A percentile compares a stretch with the other conserved stretches of the same genome.
Evolutionary conservation across 2,113 vertebrate genomes (phyloP).

Genomic region (Pontoporia blainvillei): DNA sequence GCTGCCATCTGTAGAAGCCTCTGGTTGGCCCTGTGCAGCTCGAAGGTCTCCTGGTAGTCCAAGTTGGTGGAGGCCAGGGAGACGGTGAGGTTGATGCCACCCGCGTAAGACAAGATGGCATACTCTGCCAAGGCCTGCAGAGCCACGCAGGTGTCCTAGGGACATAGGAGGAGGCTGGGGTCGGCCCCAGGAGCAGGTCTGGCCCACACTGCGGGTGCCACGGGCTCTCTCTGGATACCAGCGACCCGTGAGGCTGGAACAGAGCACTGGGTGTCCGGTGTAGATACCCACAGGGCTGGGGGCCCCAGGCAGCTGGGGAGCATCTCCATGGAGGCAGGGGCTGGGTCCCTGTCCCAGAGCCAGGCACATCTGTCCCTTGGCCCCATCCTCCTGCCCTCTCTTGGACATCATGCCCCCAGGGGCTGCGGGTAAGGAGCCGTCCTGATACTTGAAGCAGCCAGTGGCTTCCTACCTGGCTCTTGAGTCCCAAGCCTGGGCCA

Average conservation of each 20-base stretch:
- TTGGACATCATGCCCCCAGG: neutral
- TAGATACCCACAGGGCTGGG: neutral
- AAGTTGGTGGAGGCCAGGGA: conserved; percentile 95
- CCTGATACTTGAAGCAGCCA: neutral
- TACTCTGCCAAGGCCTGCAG: conserved; percentile 95
- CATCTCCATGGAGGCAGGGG: neutral
- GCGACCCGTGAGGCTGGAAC: neutral
- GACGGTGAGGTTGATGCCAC: conserved; percentile 93
- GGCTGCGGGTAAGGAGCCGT: neutral
- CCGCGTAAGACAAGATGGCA: conserved; percentile 92
- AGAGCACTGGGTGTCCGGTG: too few species aligned
- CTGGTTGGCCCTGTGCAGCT: conserved; percentile 90
- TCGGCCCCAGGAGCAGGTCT: neutral
- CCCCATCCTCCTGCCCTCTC: neutral
- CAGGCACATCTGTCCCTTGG: neutral
- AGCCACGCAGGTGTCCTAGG: conserved; percentile 94
- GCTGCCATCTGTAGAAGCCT: conserved; percentile 91
- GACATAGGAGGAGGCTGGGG: neutral
- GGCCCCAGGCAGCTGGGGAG: neutral
- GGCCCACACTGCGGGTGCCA: neutral
- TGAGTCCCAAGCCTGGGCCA: neutral
- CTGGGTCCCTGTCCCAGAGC: neutral
- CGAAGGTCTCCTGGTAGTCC: conserved; percentile 95
- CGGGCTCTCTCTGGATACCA: neutral
- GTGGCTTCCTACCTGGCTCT: neutral